These are phyloP conservation scores for Rhinolophus sinicus DNA, from an alignment of 2,113 vertebrate species.

Conservation along the genomic window DNA sequence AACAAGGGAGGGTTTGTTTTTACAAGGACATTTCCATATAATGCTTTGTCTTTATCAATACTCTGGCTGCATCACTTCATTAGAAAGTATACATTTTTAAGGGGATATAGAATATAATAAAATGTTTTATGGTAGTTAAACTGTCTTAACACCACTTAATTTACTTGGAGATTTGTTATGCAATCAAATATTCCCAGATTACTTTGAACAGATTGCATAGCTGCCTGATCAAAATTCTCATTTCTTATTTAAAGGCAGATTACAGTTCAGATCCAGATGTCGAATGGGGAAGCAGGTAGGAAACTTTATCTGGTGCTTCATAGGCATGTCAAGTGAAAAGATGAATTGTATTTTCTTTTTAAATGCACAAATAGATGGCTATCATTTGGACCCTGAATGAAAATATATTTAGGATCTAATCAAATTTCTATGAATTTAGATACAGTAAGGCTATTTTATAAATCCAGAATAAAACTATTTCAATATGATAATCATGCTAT, in stretches of 20 bases:
- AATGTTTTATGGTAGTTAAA: slow-evolving; percentile 65
- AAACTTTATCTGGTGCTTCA: slow-evolving; percentile 66
- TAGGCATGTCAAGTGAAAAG: slow-evolving; percentile 50
- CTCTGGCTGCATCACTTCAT: slow-evolving; percentile 23
- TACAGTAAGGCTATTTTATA: slow-evolving; percentile 3
- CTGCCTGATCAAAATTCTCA: slow-evolving; percentile 76
- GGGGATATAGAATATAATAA: slow-evolving; percentile 54
- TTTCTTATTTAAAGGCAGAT: slow-evolving; percentile 79
- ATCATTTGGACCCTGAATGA: slow-evolving; percentile 43
- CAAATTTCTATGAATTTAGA: slow-evolving; percentile 45
- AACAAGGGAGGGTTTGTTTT: slow-evolving; percentile 29
- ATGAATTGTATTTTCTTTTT: slow-evolving; percentile 48
- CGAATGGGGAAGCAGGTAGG: slow-evolving; percentile 58
- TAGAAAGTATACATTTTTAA: slow-evolving; percentile 65
- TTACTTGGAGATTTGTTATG: slow-evolving; percentile 76
- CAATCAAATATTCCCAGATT: slow-evolving; percentile 70
- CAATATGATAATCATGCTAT: not conserved
- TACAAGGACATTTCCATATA: slow-evolving; percentile 3
- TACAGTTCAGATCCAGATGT: slow-evolving; percentile 73
- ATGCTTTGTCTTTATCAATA: slow-evolving; percentile 6
- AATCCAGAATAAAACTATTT: slow-evolving; percentile 50
- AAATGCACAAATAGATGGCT: slow-evolving; percentile 48
- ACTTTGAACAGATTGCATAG: slow-evolving; percentile 75
- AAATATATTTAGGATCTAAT: slow-evolving; percentile 57
- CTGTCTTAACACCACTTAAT: slow-evolving; percentile 72